Percentiles rank a stretch among this genome's conserved stretches.
Conservation (phyloP, 2,113 vertebrate species). For the Mesocricetus auratus region DNA sequence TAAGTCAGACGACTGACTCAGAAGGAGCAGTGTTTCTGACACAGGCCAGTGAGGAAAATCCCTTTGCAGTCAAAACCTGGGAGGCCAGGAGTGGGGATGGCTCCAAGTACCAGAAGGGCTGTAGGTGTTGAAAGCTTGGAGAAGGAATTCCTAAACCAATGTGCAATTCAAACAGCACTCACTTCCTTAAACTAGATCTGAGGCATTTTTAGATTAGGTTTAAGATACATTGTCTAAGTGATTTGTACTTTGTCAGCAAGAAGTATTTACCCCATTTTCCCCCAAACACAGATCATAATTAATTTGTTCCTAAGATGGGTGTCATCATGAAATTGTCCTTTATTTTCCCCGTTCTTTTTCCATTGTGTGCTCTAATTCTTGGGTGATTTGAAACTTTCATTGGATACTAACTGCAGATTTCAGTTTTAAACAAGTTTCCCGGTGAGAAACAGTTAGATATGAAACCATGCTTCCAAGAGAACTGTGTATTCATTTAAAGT, state of each 20-base stretch:
- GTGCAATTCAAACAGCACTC: constrained; percentile 32
- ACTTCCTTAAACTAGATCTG: neutral
- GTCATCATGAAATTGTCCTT: constrained; percentile 24
- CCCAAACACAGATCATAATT: constrained; percentile 35
- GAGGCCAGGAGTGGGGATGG: neutral
- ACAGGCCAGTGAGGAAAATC: neutral
- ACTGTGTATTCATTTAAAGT: constrained; percentile 69
- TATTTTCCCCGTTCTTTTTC: neutral
- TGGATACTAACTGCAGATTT: constrained; percentile 57
- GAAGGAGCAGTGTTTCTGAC: neutral
- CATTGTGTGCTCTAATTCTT: constrained; percentile 5
- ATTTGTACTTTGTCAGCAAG: constrained; percentile 49
- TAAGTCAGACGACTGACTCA: neutral
- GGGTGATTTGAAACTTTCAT: constrained; percentile 43
- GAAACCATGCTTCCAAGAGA: constrained; percentile 58
- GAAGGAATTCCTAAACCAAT: constrained; percentile 9
- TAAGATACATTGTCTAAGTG: constrained; percentile 18
- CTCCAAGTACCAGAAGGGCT: too few species aligned
- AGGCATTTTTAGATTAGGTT: constrained; percentile 30
- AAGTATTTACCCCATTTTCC: neutral
- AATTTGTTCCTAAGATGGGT: constrained; percentile 15
- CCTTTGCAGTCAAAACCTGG: neutral
- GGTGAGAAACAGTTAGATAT: constrained; percentile 65
- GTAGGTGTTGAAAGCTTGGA: neutral
- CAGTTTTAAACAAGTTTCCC: constrained; percentile 64